phyloP scores from a whole-genome alignment of 2,888 invertebrate genomes.

The Eretmocerus hayati region DNA sequence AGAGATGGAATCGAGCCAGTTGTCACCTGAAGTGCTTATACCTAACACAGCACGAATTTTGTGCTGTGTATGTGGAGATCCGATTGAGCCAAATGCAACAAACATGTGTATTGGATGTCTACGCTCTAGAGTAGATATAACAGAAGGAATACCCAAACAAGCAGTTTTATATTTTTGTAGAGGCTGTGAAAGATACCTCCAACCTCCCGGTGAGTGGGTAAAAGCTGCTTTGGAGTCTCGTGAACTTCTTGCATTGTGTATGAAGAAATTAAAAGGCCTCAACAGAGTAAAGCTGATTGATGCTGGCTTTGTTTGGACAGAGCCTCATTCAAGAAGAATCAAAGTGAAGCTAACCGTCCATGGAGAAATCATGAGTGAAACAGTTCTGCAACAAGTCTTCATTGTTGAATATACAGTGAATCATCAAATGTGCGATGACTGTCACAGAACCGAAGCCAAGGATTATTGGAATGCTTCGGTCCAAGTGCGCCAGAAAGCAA shows the following conservation, averaged over 20 bases:
- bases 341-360: slow-evolving; percentile 93
- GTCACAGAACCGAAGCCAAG: slow-evolving; percentile 94
- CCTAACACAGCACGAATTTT: slow-evolving; percentile 36
- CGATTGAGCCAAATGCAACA: slow-evolving; percentile 90
- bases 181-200: slow-evolving; percentile 91
- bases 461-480: slow-evolving; percentile 92
- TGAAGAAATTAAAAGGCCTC: slow-evolving; percentile 86
- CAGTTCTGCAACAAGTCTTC: slow-evolving; percentile 89
- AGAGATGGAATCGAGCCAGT: slow-evolving; percentile 11
- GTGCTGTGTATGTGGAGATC: slow-evolving; percentile 90
- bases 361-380: slow-evolving; percentile 86
- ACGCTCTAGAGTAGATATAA: slow-evolving; percentile 86
- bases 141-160: slow-evolving; percentile 93
- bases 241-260: slow-evolving; percentile 81
- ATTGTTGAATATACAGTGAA: slow-evolving; percentile 87
- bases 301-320: slow-evolving; percentile 98
- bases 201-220: slow-evolving; percentile 87
- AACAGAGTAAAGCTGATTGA: slow-evolving; percentile 86
- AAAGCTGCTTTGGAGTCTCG: slow-evolving; percentile 80
- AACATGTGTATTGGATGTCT: slow-evolving; percentile 97
- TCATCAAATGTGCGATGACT: slow-evolving; percentile 95
- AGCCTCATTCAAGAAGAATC: slow-evolving; percentile 95
- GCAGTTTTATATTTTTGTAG: slow-evolving; percentile 82
- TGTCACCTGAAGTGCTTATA: not conserved
- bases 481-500: slow-evolving; percentile 79